phyloP scores from a whole-genome alignment of 2,888 invertebrate species.

The Tiliacea aurago region DNA sequence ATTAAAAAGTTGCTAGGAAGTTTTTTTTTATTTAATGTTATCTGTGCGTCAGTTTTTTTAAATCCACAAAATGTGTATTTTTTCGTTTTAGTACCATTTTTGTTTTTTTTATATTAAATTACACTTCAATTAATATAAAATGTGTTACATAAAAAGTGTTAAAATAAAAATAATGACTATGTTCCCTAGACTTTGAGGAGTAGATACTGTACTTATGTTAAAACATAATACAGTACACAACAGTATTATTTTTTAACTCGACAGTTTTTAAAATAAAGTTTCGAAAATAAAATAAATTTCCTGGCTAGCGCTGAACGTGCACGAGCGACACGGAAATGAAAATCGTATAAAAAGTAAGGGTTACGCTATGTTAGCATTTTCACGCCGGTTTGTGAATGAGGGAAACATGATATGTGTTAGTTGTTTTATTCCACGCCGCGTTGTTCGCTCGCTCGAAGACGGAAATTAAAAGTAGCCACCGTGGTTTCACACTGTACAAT shows the following conservation, averaged over 20 bases:
- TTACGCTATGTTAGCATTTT: slow-evolving; percentile 58
- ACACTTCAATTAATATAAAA: too few relatives aligned
- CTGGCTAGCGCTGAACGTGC: slow-evolving; percentile 23
- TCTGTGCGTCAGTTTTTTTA: too few relatives aligned
- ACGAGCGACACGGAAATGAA: slow-evolving; percentile 49
- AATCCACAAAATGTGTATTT: too few relatives aligned
- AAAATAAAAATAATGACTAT: too few relatives aligned
- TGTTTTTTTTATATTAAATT: too few relatives aligned
- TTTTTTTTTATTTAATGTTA: too few relatives aligned
- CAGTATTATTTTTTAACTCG: not conserved
- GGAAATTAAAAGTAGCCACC: slow-evolving; percentile 63
- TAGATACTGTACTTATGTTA: not conserved
- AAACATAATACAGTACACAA: slow-evolving; percentile 4
- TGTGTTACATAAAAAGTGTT: too few relatives aligned
- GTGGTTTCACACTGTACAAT: slow-evolving; percentile 55
- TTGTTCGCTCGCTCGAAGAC: slow-evolving; percentile 51
- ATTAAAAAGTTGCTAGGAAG: too few relatives aligned
- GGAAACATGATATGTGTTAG: slow-evolving; percentile 54
- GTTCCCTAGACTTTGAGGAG: too few relatives aligned
- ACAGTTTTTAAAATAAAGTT: slow-evolving; percentile 19
- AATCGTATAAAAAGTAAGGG: slow-evolving; percentile 57
- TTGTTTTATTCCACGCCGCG: slow-evolving; percentile 53
- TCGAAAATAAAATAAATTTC: slow-evolving; percentile 49
- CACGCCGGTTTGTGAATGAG: slow-evolving; percentile 58
- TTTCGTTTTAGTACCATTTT: too few relatives aligned